phyloP scores from a whole-genome alignment of 2,888 invertebrate species.

The Branchinecta sandiegonensis region DNA sequence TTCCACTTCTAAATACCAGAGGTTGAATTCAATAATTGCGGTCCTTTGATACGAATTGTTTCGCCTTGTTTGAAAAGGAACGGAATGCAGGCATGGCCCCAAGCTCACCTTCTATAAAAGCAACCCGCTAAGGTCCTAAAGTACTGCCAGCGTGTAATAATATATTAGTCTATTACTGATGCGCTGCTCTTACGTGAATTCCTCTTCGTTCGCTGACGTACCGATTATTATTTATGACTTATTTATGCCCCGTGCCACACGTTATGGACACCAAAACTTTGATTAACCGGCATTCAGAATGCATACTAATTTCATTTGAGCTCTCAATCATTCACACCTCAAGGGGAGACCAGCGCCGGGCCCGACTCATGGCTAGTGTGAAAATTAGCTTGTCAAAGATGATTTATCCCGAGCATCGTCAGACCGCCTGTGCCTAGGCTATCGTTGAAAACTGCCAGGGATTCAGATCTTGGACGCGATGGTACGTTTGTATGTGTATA shows the following conservation, averaged over 20 bases:
- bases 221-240: slow-evolving; percentile 15
- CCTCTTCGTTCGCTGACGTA: neutral
- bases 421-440: too few species aligned
- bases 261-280: slow-evolving; percentile 15
- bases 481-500: too few species aligned
- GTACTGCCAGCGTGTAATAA: too few species aligned
- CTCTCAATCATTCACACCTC: slow-evolving; percentile 15
- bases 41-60: too few species aligned
- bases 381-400: slow-evolving; percentile 15
- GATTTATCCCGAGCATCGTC: neutral
- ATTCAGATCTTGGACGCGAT: too few species aligned
- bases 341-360: slow-evolving; percentile 3
- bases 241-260: slow-evolving; percentile 15
- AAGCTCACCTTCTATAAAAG: too few species aligned
- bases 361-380: slow-evolving; percentile 10
- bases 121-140: too few species aligned
- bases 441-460: too few species aligned
- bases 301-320: slow-evolving; percentile 14
- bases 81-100: too few species aligned
- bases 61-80: too few species aligned
- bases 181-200: slow-evolving; percentile 15
- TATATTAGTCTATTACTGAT: neutral
- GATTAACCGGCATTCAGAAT: slow-evolving; percentile 10
- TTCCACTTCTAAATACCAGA: too few species aligned
- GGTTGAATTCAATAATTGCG: too few species aligned